Evolutionary conservation across 37 sponge, comb jelly and placozoan species (phyloP).

Genomic region (Sycon ciliatum): DNA sequence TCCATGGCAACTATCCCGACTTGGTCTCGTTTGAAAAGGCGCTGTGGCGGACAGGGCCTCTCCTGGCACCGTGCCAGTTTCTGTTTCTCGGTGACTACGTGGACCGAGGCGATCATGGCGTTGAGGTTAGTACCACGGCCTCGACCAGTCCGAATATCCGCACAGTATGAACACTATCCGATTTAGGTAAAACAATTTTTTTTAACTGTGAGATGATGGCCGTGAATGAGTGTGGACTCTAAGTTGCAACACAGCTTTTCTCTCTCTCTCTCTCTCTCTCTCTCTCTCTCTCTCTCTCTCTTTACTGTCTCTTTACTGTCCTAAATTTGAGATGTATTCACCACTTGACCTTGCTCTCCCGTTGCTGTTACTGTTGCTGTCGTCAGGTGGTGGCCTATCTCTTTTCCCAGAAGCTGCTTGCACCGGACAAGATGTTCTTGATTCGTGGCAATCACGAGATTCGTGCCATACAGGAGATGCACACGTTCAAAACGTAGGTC

Average conservation of each 20-base stretch:
- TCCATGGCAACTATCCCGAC: constrained; percentile 93
- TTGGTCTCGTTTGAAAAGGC: constrained; percentile 89
- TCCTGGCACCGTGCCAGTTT: constrained; percentile 80
- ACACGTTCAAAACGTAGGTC: constrained; percentile 60
- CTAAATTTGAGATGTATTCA: neutral
- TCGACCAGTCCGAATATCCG: too few relatives aligned
- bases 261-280: too few relatives aligned
- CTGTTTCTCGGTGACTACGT: constrained; percentile 94
- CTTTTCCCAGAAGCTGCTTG: constrained; percentile 84
- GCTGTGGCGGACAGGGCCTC: constrained; percentile 84
- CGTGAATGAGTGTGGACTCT: too few relatives aligned
- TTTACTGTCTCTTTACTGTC: too few relatives aligned
- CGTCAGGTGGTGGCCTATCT: constrained; percentile 75
- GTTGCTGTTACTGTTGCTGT: neutral
- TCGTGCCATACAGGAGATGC: constrained; percentile 63
- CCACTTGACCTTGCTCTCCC: neutral
- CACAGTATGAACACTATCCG: too few relatives aligned
- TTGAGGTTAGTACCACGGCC: constrained; percentile 62
- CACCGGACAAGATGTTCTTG: constrained; percentile 72
- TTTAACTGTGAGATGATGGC: too few relatives aligned
- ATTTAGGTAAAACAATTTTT: too few relatives aligned
- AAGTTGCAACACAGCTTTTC: too few relatives aligned
- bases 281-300: too few relatives aligned
- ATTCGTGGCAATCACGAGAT: constrained; percentile 91
- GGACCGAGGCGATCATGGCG: constrained; percentile 77